A percentile compares a stretch with the other conserved stretches of the same genome.
These are phyloP conservation scores for Platycnemis pennipes DNA, from an alignment of 2,888 invertebrate species.

Conservation along the genomic window DNA sequence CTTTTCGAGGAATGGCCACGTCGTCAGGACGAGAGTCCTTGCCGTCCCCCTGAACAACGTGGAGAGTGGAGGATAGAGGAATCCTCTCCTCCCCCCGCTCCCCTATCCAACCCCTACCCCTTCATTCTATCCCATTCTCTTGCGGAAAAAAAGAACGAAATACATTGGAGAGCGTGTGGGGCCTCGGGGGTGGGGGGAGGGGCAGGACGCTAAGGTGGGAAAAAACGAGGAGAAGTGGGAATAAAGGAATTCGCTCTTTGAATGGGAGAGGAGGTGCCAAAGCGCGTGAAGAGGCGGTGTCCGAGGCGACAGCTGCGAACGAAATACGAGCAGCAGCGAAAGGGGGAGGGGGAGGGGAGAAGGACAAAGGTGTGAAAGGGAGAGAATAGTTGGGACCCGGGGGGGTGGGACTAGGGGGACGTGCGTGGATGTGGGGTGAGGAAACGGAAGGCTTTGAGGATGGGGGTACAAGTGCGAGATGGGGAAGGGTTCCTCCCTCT, in stretches of 20 bases:
- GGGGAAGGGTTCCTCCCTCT: neutral
- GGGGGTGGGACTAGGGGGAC: neutral
- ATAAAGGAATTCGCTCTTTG: conserved; percentile 15
- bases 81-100: neutral
- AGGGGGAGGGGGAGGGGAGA: neutral
- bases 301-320: neutral
- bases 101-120: neutral
- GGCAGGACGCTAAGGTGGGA: conserved; percentile 10
- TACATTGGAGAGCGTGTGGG: neutral
- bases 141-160: neutral
- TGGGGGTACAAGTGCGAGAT: conserved; percentile 1
- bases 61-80: neutral
- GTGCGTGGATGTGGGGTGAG: neutral
- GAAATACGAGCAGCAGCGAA: conserved; percentile 11
- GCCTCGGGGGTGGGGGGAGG: neutral
- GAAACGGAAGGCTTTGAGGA: neutral
- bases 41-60: neutral
- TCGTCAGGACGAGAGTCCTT: neutral
- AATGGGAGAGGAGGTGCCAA: conserved; percentile 12
- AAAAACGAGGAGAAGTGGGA: neutral
- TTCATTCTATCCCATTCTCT: neutral
- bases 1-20: conserved; percentile 1
- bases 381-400: neutral
- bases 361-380: conserved; percentile 27
- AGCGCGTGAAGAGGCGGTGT: conserved; percentile 11